Conservation (phyloP, 2,888 invertebrate species). For the Heliconius erato region DNA sequence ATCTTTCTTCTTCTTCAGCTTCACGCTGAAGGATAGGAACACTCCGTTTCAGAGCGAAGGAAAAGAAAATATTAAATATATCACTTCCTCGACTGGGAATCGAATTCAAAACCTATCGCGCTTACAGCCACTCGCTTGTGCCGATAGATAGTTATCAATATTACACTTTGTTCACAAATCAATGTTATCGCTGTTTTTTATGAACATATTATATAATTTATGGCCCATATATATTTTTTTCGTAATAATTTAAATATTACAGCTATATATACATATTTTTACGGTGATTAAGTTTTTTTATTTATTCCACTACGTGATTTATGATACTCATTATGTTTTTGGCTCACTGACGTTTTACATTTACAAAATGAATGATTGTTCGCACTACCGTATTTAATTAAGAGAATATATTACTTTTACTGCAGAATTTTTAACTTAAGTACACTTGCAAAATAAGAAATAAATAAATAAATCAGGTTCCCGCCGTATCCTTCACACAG, state of each 20-base stretch:
- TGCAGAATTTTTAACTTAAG: neutral
- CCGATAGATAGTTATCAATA: neutral
- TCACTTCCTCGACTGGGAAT: no score
- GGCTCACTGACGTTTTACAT: constrained; percentile 13
- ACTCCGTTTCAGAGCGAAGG: no score
- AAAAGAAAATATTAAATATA: no score
- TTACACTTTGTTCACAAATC: neutral
- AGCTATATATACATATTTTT: neutral
- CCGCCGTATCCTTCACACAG: no score
- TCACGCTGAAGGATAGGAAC: no score
- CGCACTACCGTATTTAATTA: constrained; percentile 27
- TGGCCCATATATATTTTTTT: constrained; percentile 11
- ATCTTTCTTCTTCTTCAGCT: no score
- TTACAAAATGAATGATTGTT: constrained; percentile 30
- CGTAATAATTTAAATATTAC: constrained; percentile 11
- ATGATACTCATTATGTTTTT: constrained; percentile 18
- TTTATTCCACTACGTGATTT: constrained; percentile 30
- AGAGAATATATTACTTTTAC: neutral
- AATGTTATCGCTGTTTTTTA: neutral
- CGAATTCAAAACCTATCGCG: no score
- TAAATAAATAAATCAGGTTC: no score
- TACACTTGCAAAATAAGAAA: neutral
- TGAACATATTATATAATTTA: constrained; percentile 17
- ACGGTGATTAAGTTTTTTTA: constrained; percentile 37
- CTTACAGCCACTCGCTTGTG: no score